Evolutionary conservation across 2,797 vertebrate species (phyloP).

Genomic region (Microchirus variegatus): DNA sequence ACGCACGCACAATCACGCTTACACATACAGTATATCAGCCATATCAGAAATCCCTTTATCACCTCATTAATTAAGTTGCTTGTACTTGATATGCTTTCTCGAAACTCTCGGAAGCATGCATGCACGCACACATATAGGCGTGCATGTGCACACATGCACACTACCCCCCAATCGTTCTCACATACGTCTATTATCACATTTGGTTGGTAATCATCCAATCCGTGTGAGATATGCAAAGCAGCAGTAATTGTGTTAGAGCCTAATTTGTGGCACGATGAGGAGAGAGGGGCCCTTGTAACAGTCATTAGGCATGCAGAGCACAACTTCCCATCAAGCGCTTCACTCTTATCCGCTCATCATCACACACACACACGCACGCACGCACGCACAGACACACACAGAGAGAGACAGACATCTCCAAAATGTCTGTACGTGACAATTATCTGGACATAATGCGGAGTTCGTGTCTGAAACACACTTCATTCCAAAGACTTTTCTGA

Average conservation of each 20-base stretch:
- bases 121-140: neutral
- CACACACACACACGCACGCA: conserved; percentile 59
- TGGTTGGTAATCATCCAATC: conserved; percentile 79
- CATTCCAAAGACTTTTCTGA: too few relatives aligned
- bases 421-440: conserved; percentile 47
- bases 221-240: conserved; percentile 80
- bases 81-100: conserved; percentile 46
- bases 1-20: neutral
- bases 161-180: conserved; percentile 59
- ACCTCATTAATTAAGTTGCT: conserved; percentile 55
- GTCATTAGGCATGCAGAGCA: conserved; percentile 74
- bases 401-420: too few relatives aligned
- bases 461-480: too few relatives aligned
- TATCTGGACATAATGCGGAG: too few relatives aligned
- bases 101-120: conserved; percentile 24
- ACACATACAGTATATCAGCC: conserved; percentile 19
- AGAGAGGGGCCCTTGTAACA: conserved; percentile 68
- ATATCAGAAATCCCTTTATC: conserved; percentile 38
- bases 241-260: conserved; percentile 79
- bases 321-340: conserved; percentile 66
- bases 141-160: conserved; percentile 8
- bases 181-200: conserved; percentile 76
- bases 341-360: conserved; percentile 70
- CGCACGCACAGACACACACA: too few relatives aligned
- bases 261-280: conserved; percentile 70